A percentile compares a stretch with the other conserved stretches of the same genome.
These are phyloP conservation scores for Melierax canorus DNA, from an alignment of 2,113 vertebrate species.

Conservation along the genomic window DNA sequence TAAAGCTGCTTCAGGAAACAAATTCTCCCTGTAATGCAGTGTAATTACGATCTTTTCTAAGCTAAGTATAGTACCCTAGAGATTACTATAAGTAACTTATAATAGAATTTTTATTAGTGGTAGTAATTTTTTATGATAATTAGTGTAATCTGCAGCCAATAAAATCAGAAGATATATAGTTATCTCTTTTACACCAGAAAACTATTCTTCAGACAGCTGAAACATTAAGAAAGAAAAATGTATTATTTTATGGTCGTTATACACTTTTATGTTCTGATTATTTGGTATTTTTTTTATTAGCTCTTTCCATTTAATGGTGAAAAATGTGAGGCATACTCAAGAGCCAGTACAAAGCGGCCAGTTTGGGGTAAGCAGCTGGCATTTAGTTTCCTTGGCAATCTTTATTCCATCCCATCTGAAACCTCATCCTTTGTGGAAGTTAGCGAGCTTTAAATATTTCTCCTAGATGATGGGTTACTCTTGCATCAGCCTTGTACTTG, in stretches of 20 bases:
- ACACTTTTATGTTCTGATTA: conserved; percentile 48
- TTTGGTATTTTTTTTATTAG: conserved; percentile 55
- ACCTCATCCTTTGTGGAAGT: not conserved
- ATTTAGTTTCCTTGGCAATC: not conserved
- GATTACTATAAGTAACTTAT: conserved; percentile 83
- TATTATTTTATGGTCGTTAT: conserved; percentile 40
- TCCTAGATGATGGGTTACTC: not conserved
- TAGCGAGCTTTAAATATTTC: not conserved
- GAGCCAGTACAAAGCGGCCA: not conserved
- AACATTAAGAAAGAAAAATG: conserved; percentile 57
- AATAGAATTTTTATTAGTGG: conserved; percentile 84
- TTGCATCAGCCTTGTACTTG: not conserved
- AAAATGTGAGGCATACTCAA: conserved; percentile 24
- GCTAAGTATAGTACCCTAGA: conserved; percentile 75
- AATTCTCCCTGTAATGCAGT: conserved; percentile 66
- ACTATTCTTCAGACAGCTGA: conserved; percentile 64
- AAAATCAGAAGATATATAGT: conserved; percentile 79
- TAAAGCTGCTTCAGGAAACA: conserved; percentile 68
- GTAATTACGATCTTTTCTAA: conserved; percentile 72
- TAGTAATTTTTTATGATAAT: conserved; percentile 84
- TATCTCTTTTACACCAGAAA: conserved; percentile 73
- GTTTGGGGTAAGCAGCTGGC: not conserved
- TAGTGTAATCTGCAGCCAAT: conserved; percentile 80
- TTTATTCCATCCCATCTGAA: not conserved
- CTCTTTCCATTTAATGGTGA: conserved; percentile 49